A percentile compares a stretch with the other conserved stretches of the same genome.
phyloP scores from a whole-genome alignment of 2,888 invertebrate species.

The Cremastobaeus sp. region DNA sequence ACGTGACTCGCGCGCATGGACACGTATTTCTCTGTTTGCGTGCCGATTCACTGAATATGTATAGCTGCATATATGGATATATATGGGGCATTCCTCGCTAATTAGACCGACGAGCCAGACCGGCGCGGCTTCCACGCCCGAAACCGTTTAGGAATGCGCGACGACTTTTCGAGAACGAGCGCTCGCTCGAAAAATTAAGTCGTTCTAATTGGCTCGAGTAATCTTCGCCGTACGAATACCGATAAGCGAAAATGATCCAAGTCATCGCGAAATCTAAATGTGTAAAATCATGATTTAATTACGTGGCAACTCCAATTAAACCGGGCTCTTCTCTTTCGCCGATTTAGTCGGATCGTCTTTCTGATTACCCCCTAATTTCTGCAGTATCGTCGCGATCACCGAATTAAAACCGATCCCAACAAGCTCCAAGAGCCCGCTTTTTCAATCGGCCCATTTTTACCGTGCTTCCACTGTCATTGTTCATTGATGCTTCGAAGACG shows the following conservation, averaged over 20 bases:
- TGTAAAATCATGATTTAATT: too few species aligned
- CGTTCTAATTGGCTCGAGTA: slow-evolving; percentile 2
- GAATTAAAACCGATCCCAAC: too few species aligned
- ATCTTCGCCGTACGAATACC: not conserved
- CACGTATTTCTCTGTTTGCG: slow-evolving; percentile 63
- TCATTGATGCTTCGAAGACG: not conserved
- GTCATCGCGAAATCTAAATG: too few species aligned
- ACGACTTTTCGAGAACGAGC: not conserved
- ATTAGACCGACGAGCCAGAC: slow-evolving; percentile 35
- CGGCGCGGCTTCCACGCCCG: slow-evolving; percentile 11
- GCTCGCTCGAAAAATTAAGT: slow-evolving; percentile 7
- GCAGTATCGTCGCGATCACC: too few species aligned
- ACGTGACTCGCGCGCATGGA: slow-evolving; percentile 71
- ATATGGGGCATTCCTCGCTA: slow-evolving; percentile 56
- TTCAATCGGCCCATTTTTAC: too few species aligned
- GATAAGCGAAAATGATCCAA: too few species aligned
- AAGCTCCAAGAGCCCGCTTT: too few species aligned
- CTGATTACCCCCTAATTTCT: too few species aligned
- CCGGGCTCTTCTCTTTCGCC: too few species aligned
- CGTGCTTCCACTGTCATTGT: too few species aligned
- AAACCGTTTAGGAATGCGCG: slow-evolving; percentile 9
- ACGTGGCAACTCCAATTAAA: too few species aligned
- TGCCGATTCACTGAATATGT: slow-evolving; percentile 48
- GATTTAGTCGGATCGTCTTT: too few species aligned
- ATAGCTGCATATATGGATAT: slow-evolving; percentile 43